Conservation (phyloP, 1,140 invertebrate species). For the Brachionus calyciflorus region DNA sequence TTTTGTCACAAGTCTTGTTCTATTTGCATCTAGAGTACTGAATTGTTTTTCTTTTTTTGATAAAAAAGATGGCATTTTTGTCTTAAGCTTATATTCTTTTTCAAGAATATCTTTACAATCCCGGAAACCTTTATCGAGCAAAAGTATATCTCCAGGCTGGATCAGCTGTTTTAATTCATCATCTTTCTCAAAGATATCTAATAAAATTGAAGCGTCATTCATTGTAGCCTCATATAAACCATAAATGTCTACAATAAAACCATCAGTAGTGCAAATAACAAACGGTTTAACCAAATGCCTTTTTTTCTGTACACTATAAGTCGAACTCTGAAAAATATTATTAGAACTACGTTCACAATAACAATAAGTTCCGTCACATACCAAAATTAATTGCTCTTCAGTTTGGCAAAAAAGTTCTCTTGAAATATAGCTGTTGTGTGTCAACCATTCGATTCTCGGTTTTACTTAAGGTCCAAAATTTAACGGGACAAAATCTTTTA, state of each 20-base stretch:
- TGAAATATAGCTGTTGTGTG: background rate
- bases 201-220: background rate
- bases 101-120: too few relatives aligned
- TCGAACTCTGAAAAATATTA: background rate
- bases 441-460: background rate
- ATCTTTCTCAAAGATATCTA: background rate
- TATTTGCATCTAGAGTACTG: too few relatives aligned
- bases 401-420: background rate
- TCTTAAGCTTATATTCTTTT: too few relatives aligned
- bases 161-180: too few relatives aligned
- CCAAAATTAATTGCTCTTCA: background rate
- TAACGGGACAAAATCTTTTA: background rate
- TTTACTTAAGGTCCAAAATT: background rate
- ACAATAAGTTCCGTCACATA: slow-evolving; percentile 7
- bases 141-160: too few relatives aligned
- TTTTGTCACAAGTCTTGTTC: too few relatives aligned
- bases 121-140: too few relatives aligned
- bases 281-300: background rate
- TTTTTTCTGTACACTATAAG: background rate
- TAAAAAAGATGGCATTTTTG: too few relatives aligned
- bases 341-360: background rate
- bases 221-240: background rate
- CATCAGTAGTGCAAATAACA: slow-evolving; percentile 14
- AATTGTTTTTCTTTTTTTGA: too few relatives aligned
- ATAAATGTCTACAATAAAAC: background rate